Conservation (phyloP, 2,797 vertebrate species). For the Champsocephalus gunnari region DNA sequence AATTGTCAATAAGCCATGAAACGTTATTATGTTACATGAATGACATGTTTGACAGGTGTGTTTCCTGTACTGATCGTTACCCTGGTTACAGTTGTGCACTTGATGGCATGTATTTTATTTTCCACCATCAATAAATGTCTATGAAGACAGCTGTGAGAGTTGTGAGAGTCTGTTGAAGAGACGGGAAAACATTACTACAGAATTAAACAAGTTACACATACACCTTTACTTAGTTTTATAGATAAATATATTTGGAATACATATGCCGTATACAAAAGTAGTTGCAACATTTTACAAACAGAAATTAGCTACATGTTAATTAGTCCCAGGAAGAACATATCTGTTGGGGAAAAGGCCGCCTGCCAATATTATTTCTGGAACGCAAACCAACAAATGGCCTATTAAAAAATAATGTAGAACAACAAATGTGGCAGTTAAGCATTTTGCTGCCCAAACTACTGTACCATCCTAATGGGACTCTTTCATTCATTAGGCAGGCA, state of each 20-base stretch:
- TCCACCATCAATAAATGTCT: conserved; percentile 66
- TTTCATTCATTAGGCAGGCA: background rate
- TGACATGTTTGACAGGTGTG: conserved; percentile 23
- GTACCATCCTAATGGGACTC: background rate
- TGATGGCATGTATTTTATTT: conserved; percentile 32
- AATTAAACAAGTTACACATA: background rate
- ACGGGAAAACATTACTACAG: background rate
- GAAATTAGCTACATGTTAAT: conserved; percentile 5
- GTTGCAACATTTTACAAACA: conserved; percentile 34
- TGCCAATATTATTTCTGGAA: conserved; percentile 7
- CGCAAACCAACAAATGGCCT: background rate
- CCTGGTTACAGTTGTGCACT: conserved; percentile 40
- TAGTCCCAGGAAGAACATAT: conserved; percentile 24
- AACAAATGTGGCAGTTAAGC: background rate
- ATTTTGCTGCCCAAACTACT: background rate
- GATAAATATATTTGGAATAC: conserved; percentile 63
- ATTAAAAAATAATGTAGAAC: background rate
- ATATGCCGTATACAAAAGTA: conserved; percentile 24
- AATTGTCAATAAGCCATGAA: background rate
- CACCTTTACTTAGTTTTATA: conserved; percentile 26
- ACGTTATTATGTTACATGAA: conserved; percentile 2
- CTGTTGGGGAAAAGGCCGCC: conserved; percentile 20
- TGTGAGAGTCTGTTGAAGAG: conserved; percentile 28
- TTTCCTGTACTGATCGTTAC: conserved; percentile 31
- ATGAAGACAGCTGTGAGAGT: conserved; percentile 32